Evolutionary conservation across 2,113 vertebrate genomes (phyloP).

Genomic region (Tragelaphus strepsiceros): DNA sequence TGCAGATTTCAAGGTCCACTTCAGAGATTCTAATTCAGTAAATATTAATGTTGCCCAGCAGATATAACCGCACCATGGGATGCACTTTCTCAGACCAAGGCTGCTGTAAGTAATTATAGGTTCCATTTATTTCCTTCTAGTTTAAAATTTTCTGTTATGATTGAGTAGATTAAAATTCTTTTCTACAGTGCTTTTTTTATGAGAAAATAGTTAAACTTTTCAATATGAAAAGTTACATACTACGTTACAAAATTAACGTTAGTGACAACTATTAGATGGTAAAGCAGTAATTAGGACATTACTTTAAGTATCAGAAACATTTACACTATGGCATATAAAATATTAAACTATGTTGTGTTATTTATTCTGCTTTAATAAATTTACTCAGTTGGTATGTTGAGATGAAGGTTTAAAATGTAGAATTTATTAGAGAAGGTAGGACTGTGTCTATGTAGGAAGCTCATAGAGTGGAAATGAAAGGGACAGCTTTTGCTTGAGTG

Average conservation of each 20-base stretch:
- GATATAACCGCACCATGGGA: slow-evolving; percentile 87
- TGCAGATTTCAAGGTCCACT: not conserved
- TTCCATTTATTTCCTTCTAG: not conserved
- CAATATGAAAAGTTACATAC: not conserved
- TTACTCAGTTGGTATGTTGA: not conserved
- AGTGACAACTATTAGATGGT: not conserved
- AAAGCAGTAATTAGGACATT: not conserved
- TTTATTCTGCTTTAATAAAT: slow-evolving; percentile 14
- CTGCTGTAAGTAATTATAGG: slow-evolving; percentile 89
- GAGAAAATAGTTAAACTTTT: slow-evolving; percentile 14
- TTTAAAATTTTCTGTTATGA: slow-evolving; percentile 40
- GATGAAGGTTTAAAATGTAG: slow-evolving; percentile 13
- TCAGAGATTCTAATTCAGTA: slow-evolving; percentile 45
- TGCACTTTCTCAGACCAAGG: slow-evolving; percentile 89
- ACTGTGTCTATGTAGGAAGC: not conserved
- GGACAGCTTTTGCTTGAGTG: not conserved
- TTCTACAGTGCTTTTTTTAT: not conserved
- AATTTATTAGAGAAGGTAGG: not conserved
- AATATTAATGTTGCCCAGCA: slow-evolving; percentile 69
- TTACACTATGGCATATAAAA: not conserved
- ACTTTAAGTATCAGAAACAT: not conserved
- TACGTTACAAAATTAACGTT: slow-evolving; percentile 13
- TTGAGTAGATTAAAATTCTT: slow-evolving; percentile 24
- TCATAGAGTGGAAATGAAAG: not conserved
- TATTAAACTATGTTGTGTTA: not conserved